Evolutionary conservation across 2,888 invertebrate genomes (phyloP).

Genomic region (Cephus pulcher): DNA sequence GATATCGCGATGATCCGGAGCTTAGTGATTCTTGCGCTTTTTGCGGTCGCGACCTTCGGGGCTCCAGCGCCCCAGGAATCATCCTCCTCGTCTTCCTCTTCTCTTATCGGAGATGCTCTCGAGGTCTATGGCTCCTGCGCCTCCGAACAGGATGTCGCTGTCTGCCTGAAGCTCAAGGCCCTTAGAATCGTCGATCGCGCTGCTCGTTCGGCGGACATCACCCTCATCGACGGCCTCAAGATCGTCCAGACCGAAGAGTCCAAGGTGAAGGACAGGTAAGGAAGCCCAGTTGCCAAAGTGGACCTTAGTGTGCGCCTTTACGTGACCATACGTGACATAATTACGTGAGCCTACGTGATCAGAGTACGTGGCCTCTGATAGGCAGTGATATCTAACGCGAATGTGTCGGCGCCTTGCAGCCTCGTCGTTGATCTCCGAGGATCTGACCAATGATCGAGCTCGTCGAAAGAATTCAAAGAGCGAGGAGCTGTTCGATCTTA

Average conservation of each 20-base stretch:
- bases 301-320: neutral
- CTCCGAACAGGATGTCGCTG: slow-evolving; percentile 72
- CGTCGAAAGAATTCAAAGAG: no score
- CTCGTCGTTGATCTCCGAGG: no score
- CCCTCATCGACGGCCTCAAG: slow-evolving; percentile 65
- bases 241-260: slow-evolving; percentile 68
- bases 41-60: slow-evolving; percentile 47
- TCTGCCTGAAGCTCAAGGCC: slow-evolving; percentile 84
- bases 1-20: neutral
- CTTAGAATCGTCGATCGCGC: slow-evolving; percentile 81
- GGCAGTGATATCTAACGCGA: no score
- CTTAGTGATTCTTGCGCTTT: neutral
- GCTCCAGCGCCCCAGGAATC: slow-evolving; percentile 55
- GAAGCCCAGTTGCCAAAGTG: slow-evolving; percentile 10
- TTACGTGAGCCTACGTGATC: no score
- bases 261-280: slow-evolving; percentile 59
- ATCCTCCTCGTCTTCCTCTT: slow-evolving; percentile 34
- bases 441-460: no score
- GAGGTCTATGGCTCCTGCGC: slow-evolving; percentile 71
- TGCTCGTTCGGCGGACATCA: slow-evolving; percentile 70
- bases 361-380: no score
- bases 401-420: no score
- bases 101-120: slow-evolving; percentile 58
- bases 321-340: no score
- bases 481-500: neutral